A percentile compares a stretch with the other conserved stretches of the same genome.
Conservation (phyloP, 2,888 invertebrate species). For the Cosmopolites sordidus region DNA sequence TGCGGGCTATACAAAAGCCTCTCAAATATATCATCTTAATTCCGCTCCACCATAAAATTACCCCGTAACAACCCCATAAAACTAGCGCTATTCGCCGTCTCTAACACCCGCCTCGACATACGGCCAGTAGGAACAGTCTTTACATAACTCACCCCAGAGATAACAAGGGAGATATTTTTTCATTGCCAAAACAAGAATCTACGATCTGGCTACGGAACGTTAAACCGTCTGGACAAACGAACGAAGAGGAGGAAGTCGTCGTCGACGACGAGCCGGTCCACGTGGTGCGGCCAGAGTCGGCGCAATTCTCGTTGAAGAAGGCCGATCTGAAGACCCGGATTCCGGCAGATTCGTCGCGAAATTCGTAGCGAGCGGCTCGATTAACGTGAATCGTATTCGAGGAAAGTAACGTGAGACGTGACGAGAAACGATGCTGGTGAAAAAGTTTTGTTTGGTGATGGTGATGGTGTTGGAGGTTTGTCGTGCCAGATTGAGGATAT, state of each 20-base stretch:
- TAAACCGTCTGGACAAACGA: conserved; percentile 18
- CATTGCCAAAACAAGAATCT: conserved; percentile 30
- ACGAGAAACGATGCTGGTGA: neutral
- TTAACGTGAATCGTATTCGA: neutral
- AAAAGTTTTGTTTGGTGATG: neutral
- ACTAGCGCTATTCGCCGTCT: neutral
- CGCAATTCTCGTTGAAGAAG: conserved; percentile 8
- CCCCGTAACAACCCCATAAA: conserved; percentile 1
- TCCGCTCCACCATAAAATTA: neutral
- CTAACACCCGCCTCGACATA: neutral
- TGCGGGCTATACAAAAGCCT: too few relatives aligned
- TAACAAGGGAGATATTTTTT: conserved; percentile 29
- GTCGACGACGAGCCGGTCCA: neutral
- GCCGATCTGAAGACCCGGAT: conserved; percentile 22
- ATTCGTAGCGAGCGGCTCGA: conserved; percentile 18
- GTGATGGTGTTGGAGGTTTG: neutral
- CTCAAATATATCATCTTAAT: too few relatives aligned
- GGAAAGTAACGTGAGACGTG: neutral
- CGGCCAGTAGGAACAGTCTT: neutral
- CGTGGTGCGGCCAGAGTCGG: conserved; percentile 20
- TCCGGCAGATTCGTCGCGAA: conserved; percentile 20
- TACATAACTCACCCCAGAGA: conserved; percentile 25
- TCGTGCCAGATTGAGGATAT: neutral
- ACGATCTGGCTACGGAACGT: conserved; percentile 20
- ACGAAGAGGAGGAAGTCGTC: too few relatives aligned